A percentile compares a stretch with the other conserved stretches of the same genome.
These are phyloP conservation scores for Hylia prasina DNA, from an alignment of 2,113 vertebrate species.

Conservation along the genomic window DNA sequence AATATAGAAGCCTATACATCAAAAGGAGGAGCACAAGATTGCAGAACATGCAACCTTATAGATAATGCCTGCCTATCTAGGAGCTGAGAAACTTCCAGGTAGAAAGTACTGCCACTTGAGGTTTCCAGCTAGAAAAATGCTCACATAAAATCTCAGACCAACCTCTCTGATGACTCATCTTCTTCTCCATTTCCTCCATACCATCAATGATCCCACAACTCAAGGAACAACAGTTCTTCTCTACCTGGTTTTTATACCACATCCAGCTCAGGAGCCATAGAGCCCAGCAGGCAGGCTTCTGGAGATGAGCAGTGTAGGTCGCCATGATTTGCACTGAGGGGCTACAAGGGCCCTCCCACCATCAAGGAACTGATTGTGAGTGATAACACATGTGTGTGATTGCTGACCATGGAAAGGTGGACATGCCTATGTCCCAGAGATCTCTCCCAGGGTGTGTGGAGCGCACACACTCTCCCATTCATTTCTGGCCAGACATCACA, in stretches of 20 bases:
- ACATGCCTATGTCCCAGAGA: fast-evolving
- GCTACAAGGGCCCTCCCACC: neutral
- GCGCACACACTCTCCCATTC: neutral
- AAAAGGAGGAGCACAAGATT: too few relatives aligned
- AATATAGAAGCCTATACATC: neutral
- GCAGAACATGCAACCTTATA: neutral
- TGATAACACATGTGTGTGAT: fast-evolving
- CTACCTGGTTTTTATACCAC: neutral
- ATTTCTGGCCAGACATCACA: neutral
- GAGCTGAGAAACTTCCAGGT: neutral
- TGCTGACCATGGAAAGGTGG: neutral
- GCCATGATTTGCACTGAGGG: neutral
- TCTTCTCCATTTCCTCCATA: neutral
- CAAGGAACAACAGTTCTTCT: fast-evolving
- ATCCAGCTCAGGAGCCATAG: neutral
- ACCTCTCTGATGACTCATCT: neutral
- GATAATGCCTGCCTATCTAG: neutral
- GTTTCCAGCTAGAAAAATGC: neutral
- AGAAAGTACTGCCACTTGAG: neutral
- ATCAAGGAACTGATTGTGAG: neutral
- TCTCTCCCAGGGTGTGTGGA: neutral
- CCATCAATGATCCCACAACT: fast-evolving
- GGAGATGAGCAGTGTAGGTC: neutral
- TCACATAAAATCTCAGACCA: neutral
- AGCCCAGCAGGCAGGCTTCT: neutral